Evolutionary conservation across 2,888 invertebrate genomes (phyloP).

Genomic region (Agrypnus murinus): DNA sequence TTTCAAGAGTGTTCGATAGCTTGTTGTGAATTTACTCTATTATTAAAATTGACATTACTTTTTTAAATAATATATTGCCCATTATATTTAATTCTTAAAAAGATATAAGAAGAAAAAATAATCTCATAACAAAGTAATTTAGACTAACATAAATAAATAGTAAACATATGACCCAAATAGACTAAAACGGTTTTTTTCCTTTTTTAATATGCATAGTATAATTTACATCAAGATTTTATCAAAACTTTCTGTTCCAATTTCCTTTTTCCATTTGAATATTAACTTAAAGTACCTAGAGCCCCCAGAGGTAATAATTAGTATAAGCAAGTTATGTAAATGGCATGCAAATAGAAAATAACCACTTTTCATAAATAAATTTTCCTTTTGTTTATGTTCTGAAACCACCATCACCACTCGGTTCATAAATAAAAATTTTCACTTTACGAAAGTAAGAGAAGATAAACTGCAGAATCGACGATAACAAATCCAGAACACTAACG

Average conservation of each 20-base stretch:
- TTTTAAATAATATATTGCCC: too few relatives aligned
- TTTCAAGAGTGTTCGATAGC: too few relatives aligned
- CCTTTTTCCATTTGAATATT: neutral
- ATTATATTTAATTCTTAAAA: too few relatives aligned
- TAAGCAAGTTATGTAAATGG: slow-evolving; percentile 15
- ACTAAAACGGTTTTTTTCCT: too few relatives aligned
- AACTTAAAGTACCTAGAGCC: neutral
- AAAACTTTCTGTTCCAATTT: neutral
- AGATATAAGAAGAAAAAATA: too few relatives aligned
- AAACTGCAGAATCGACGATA: slow-evolving; percentile 21
- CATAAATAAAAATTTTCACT: slow-evolving; percentile 8
- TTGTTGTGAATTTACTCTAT: too few relatives aligned
- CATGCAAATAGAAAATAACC: slow-evolving; percentile 11
- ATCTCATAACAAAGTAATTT: too few relatives aligned
- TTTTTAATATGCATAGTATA: too few relatives aligned
- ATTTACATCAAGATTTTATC: too few relatives aligned
- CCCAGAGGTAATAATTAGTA: slow-evolving; percentile 7
- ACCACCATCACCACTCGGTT: slow-evolving; percentile 9
- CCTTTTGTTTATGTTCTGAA: slow-evolving; percentile 4
- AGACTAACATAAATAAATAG: too few relatives aligned
- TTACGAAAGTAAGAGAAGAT: slow-evolving; percentile 3
- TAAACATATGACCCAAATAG: too few relatives aligned
- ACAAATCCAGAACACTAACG: slow-evolving; percentile 12
- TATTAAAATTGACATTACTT: too few relatives aligned
- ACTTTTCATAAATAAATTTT: slow-evolving; percentile 3